Evolutionary conservation across 1,140 invertebrate genomes (phyloP), one percentile per base, ranked within the genome.

Genomic region (Oryzaephilus surinamensis): DNA sequence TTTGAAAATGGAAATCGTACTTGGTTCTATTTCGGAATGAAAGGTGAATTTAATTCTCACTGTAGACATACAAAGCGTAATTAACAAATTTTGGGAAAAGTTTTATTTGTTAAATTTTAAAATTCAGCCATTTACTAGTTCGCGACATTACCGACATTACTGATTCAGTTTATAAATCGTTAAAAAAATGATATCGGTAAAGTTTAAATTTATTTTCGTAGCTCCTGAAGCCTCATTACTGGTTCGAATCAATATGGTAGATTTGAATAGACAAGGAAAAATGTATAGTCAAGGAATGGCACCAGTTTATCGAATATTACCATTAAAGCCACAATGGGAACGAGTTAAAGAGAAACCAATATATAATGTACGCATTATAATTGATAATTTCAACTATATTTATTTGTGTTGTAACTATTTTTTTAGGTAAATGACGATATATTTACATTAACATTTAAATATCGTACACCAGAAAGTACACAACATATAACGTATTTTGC

Each of bases 11-110:
- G 77, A 13, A 92, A 92, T 57, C 73, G 87, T 43, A 90, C 89
- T 2, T 95, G 91, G 91, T 95, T 95, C 67, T 82, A 90, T 58
- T 95, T 95, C 73, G 85, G 85, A n/a, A 65, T 95, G 19, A 59
- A 57, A 58, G 52, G 58, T 61, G 52, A 28, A 19, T 2, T n/a
- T 1, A 28, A 14, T n/a, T n/a, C n/a, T n/a, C n/a, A n/a, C n/a
- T n/a, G n/a, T n/a, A n/a, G n/a, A n/a, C n/a, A n/a, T n/a, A n/a
- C n/a, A n/a, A n/a, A n/a, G n/a, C n/a, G n/a, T n/a, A n/a, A n/a
- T n/a, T n/a, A n/a, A n/a, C n/a, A n/a, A n/a, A n/a, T n/a, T n/a
- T n/a, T n/a, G n/a, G n/a, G n/a, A n/a, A n/a, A n/a, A n/a, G n/a
- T n/a, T n/a, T n/a, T n/a, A n/a, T n/a, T n/a, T n/a, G n/a, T n/a